These are phyloP conservation scores for Tupaia tana DNA, from an alignment of 2,113 vertebrate species.

Conservation along the genomic window DNA sequence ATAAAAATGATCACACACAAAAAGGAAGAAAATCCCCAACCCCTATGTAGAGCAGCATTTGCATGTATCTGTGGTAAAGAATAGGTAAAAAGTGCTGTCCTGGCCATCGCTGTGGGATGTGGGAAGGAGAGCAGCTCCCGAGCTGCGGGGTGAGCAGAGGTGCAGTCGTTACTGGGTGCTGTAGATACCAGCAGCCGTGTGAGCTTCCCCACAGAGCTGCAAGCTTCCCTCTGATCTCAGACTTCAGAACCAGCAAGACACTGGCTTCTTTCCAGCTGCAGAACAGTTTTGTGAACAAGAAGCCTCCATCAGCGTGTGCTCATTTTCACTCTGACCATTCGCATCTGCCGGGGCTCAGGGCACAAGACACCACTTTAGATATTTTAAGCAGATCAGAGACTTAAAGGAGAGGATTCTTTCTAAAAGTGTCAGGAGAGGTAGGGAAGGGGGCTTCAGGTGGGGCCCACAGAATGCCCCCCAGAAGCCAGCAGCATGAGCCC, in stretches of 20 bases:
- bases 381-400: background rate
- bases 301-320: rapidly evolving
- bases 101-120: rapidly evolving
- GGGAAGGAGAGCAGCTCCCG: rapidly evolving
- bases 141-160: too few species aligned
- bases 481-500: background rate
- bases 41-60: rapidly evolving
- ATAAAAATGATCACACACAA: background rate
- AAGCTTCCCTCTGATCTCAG: background rate
- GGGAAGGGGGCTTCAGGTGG: background rate
- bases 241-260: background rate
- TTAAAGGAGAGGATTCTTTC: background rate
- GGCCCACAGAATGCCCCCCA: background rate
- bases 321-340: background rate
- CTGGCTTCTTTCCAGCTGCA: rapidly evolving
- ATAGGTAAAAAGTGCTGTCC: rapidly evolving
- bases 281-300: background rate
- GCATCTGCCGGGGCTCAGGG: background rate
- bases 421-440: too few species aligned
- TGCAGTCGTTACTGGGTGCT: background rate
- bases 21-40: background rate
- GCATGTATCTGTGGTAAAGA: rapidly evolving
- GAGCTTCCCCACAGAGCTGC: background rate
- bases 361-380: background rate
- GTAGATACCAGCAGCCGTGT: rapidly evolving